These are phyloP conservation scores for Procavia capensis DNA, from an alignment of 2,113 vertebrate genomes.

Conservation along the genomic window DNA sequence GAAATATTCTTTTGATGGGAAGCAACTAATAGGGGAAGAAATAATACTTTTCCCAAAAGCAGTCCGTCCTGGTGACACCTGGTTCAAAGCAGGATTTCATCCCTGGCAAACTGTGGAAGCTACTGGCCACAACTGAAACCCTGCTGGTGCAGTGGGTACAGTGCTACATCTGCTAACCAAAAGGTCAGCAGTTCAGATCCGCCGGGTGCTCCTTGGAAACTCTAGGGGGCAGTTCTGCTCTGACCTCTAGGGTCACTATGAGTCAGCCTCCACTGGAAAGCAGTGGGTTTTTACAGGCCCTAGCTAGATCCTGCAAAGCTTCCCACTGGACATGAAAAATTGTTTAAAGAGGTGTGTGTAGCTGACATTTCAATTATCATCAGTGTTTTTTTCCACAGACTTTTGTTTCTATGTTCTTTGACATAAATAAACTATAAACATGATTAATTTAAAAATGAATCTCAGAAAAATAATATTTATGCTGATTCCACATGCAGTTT, in stretches of 20 bases:
- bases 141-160: too few relatives aligned
- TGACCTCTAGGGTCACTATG: too few relatives aligned
- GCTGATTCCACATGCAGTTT: background rate
- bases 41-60: background rate
- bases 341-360: background rate
- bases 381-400: background rate
- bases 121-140: background rate
- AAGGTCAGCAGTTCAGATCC: too few relatives aligned
- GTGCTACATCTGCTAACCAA: too few relatives aligned
- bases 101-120: background rate
- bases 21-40: background rate
- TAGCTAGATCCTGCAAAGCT: background rate
- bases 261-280: too few relatives aligned
- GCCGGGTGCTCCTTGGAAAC: too few relatives aligned
- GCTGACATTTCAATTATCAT: background rate
- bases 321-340: background rate
- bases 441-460: background rate
- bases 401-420: conserved; percentile 41
- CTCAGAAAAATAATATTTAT: conserved; percentile 30
- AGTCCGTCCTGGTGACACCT: background rate
- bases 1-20: conserved; percentile 22
- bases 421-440: conserved; percentile 11
- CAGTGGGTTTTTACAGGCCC: too few relatives aligned
- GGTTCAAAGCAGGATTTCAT: background rate
- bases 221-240: too few relatives aligned